phyloP scores from a whole-genome alignment of 2,113 vertebrate species.

The Perca schrenkii region DNA sequence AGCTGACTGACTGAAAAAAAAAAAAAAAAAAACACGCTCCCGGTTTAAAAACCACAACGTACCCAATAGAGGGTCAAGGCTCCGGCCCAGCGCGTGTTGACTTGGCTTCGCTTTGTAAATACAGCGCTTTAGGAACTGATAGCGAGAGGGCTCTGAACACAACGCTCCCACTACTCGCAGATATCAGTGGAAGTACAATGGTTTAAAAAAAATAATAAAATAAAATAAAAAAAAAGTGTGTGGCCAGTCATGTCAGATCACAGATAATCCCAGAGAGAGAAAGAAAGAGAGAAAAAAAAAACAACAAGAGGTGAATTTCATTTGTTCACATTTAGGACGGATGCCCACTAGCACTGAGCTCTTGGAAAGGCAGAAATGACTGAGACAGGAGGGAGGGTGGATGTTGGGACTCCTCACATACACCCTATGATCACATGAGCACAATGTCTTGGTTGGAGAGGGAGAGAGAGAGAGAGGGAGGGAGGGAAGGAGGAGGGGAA shows the following conservation, averaged over 20 bases:
- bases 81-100: conserved; percentile 4
- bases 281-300: neutral
- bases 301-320: conserved; percentile 12
- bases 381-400: neutral
- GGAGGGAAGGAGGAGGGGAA: neutral
- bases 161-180: neutral
- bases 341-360: conserved; percentile 53
- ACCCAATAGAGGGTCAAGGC: conserved; percentile 32
- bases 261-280: neutral
- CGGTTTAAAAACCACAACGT: conserved; percentile 55
- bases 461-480: no score
- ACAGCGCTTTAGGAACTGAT: conserved; percentile 43
- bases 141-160: neutral
- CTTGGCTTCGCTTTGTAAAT: conserved; percentile 29
- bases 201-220: no score
- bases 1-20: no score
- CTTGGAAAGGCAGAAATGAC: conserved; percentile 16
- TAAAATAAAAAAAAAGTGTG: neutral
- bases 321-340: conserved; percentile 64
- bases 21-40: conserved; percentile 48
- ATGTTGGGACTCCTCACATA: conserved; percentile 22
- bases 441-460: conserved; percentile 31
- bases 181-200: neutral
- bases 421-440: conserved; percentile 25
- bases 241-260: neutral